phyloP scores from a whole-genome alignment of 1,140 invertebrate genomes.

The Chymomyza costata region DNA sequence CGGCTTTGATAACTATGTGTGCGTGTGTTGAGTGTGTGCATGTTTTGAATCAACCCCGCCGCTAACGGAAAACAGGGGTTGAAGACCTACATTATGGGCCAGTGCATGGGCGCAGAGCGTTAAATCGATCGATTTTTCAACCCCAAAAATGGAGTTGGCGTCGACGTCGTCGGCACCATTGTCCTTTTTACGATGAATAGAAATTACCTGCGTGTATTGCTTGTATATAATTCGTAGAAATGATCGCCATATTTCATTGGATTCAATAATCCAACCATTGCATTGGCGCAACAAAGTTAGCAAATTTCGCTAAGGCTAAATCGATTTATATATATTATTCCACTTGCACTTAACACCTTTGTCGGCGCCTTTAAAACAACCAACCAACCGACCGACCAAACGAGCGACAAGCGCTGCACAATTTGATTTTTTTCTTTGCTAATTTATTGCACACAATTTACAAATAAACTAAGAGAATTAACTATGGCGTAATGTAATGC shows the following conservation, averaged over 20 bases:
- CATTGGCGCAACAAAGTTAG: neutral
- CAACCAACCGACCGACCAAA: constrained; percentile 1
- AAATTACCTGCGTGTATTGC: constrained; percentile 67
- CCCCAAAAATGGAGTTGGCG: constrained; percentile 23
- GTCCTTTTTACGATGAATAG: constrained; percentile 24
- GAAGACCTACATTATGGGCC: constrained; percentile 49
- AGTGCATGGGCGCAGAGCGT: neutral
- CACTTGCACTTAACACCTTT: too few relatives aligned
- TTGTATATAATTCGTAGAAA: constrained; percentile 74
- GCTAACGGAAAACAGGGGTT: constrained; percentile 35
- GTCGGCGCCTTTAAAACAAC: too few relatives aligned
- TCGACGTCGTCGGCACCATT: constrained; percentile 13
- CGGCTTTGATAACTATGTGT: too few relatives aligned
- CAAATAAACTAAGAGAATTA: constrained; percentile 60
- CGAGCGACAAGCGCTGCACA: constrained; percentile 1
- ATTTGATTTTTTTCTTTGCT: constrained; percentile 34
- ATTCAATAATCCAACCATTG: constrained; percentile 72
- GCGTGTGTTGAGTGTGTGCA: too few relatives aligned
- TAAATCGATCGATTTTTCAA: constrained; percentile 66
- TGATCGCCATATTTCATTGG: constrained; percentile 74
- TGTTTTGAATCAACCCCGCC: constrained; percentile 51
- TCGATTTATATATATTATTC: constrained; percentile 51
- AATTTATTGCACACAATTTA: constrained; percentile 59
- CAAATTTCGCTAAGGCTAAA: constrained; percentile 27
- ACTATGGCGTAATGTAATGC: constrained; percentile 49